A percentile compares a stretch with the other conserved stretches of the same genome.
phyloP scores from a whole-genome alignment of 1,140 invertebrate species.

The Bombus sibiricus region DNA sequence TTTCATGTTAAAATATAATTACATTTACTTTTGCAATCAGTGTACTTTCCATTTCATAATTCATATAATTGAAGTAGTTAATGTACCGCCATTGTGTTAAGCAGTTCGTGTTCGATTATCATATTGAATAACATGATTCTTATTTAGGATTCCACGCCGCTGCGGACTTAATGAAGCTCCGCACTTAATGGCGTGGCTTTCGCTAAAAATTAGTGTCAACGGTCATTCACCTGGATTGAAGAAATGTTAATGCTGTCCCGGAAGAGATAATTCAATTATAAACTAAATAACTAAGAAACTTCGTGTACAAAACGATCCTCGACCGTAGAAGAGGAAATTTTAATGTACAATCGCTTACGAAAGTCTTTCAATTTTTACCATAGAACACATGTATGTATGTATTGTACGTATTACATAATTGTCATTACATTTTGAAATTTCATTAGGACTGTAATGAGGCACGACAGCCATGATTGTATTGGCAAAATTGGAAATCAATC shows the following conservation, averaged over 20 bases:
- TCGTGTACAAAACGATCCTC: background rate
- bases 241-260: background rate
- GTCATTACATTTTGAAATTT: too few species aligned
- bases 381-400: too few species aligned
- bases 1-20: background rate
- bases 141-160: conserved; percentile 11
- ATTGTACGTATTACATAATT: too few species aligned
- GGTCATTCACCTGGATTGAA: conserved; percentile 37
- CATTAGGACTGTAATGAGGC: too few species aligned
- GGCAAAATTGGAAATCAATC: too few species aligned
- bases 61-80: background rate
- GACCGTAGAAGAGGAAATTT: background rate
- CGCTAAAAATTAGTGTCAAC: conserved; percentile 46
- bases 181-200: conserved; percentile 30
- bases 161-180: conserved; percentile 12
- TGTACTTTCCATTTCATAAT: conserved; percentile 24
- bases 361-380: background rate
- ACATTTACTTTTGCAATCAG: background rate
- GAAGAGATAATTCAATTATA: background rate
- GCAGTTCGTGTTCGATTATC: background rate
- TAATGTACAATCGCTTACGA: background rate
- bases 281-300: background rate
- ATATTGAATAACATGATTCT: conserved; percentile 20
- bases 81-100: background rate
- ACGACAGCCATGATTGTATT: too few species aligned